These are phyloP conservation scores for Campoletis sonorensis DNA, from an alignment of 1,140 invertebrate genomes.

Conservation along the genomic window DNA sequence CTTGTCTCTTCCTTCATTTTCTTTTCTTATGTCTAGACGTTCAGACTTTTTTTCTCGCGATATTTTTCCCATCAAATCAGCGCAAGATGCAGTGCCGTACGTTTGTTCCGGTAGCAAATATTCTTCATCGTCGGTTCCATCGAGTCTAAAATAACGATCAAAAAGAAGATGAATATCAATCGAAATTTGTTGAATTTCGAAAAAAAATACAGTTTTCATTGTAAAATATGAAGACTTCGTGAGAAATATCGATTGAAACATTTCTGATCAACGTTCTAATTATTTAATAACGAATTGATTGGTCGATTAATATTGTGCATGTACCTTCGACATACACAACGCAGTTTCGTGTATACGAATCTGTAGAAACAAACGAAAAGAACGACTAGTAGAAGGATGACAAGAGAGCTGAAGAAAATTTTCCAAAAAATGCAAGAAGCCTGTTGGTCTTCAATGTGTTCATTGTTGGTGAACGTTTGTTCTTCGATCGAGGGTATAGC, in stretches of 20 bases:
- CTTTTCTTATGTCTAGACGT: too few relatives aligned
- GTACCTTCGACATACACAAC: conserved; percentile 40
- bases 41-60: background rate
- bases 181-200: too few relatives aligned
- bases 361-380: conserved; percentile 36
- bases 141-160: background rate
- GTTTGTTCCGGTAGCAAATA: conserved; percentile 21
- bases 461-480: background rate
- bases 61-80: conserved; percentile 6
- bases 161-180: too few relatives aligned
- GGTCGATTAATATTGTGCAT: too few relatives aligned
- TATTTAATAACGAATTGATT: background rate
- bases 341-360: conserved; percentile 37
- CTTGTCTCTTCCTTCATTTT: background rate
- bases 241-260: too few relatives aligned
- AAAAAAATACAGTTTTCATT: too few relatives aligned
- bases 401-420: conserved; percentile 16
- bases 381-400: conserved; percentile 26
- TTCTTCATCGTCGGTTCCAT: conserved; percentile 10
- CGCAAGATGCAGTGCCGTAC: background rate
- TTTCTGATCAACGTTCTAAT: background rate
- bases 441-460: background rate
- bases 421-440: conserved; percentile 27
- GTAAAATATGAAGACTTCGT: too few relatives aligned
- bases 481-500: background rate